These are phyloP conservation scores for Elysia crispata DNA, from an alignment of 2,888 invertebrate genomes.

Conservation along the genomic window DNA sequence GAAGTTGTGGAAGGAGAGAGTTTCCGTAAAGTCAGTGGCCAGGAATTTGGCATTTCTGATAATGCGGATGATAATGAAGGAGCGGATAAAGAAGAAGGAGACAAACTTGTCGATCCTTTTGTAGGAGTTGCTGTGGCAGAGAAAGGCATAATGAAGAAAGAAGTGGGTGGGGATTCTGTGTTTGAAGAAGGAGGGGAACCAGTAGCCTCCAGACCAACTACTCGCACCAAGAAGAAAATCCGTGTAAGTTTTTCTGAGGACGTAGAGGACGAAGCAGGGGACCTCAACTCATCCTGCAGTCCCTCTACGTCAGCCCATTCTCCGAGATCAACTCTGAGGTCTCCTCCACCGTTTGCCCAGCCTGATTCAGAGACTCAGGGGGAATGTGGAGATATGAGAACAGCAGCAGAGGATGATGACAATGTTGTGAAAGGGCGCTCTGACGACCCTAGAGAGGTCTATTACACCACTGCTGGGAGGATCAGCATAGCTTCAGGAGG, in stretches of 20 bases:
- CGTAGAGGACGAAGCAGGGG: conserved; percentile 43
- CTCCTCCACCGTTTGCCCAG: conserved; percentile 36
- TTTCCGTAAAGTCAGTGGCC: conserved; percentile 63
- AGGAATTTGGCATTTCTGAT: conserved; percentile 33
- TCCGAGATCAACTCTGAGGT: conserved; percentile 25
- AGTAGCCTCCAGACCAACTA: neutral
- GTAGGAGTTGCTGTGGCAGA: neutral
- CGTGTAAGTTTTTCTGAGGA: conserved; percentile 48
- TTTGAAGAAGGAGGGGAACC: neutral
- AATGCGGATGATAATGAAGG: neutral
- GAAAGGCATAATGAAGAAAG: too few relatives aligned
- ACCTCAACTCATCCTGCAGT: conserved; percentile 5
- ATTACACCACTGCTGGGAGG: conserved; percentile 63
- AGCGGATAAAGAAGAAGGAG: neutral
- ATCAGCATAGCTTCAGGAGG: conserved; percentile 64
- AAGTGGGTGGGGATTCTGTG: neutral
- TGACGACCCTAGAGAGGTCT: conserved; percentile 54
- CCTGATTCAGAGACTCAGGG: neutral
- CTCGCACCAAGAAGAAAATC: conserved; percentile 37
- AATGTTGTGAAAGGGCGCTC: neutral
- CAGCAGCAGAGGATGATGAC: neutral
- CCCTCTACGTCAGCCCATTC: neutral
- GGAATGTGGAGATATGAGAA: neutral
- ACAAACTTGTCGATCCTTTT: neutral
- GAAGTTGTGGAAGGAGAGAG: conserved; percentile 67